Base-by-base conservation (phyloP, 2,888 invertebrate species). In the Drosophila nigricruria region DNA sequence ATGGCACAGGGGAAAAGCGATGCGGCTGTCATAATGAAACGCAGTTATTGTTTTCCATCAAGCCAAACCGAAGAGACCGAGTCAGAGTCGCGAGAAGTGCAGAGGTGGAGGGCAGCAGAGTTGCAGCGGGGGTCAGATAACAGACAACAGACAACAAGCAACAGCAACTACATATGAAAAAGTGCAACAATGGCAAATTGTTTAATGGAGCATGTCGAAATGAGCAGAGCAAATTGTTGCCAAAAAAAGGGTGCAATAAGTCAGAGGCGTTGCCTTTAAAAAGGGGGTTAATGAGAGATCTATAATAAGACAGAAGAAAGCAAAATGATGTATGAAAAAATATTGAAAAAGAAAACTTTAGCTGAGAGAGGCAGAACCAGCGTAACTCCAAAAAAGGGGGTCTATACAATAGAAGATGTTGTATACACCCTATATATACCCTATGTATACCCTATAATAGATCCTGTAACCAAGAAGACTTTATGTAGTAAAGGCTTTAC, bases 171-270 rank as follows among this genome's bases (percentile, higher is more conserved):
- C 30, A 64, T 42, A 1, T 65, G 75, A 71, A 57, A 66, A 77
- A 73, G 54, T 88, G 77, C 88, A 82, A 85, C 88, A 87, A 89
- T 89, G 88, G 78, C 80, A 78, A 81, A 88, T 89, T 80, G 74
- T 77, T 89, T 87, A 87, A 87, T 87, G 90, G 88, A 78, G 90
- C 84, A 72, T 81, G 74, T 84, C 84, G 73, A 73, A 84, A 77
- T 78, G 76, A 83, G 70, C 65, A 53, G 71, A 59, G 67, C 73
- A 60, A 72, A 79, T 64, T 84, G 73, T 58, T 34, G 50, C 53
- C 47, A 20, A 57, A 67, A 65, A 80, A 77, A 70, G 84, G 84
- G 73, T 81, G 89, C 70, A 82, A 32, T 68, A 66, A 54, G 23
- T 0, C 75, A 78, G 63, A 52, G 79, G 67, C 67, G 50, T 45